A percentile compares a stretch with the other conserved stretches of the same genome.
phyloP scores from a whole-genome alignment of 53 echinoderm and acorn worm genomes.

The Echinarachnius parma region DNA sequence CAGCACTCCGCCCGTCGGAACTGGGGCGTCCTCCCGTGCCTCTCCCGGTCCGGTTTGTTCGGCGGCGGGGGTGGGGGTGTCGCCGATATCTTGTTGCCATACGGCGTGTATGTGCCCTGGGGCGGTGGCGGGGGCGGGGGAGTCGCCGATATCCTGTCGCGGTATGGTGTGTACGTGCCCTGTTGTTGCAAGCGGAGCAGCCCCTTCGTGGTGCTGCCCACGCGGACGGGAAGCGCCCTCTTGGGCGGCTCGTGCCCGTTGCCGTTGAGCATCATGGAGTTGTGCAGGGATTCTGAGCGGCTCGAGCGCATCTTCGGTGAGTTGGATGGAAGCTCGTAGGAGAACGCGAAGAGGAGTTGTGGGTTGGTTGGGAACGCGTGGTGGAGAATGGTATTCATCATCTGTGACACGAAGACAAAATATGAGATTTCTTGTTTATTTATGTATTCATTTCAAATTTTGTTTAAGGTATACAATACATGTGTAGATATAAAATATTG shows the following conservation, averaged over 20 bases:
- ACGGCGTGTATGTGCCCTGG: constrained; percentile 48
- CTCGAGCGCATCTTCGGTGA: constrained; percentile 37
- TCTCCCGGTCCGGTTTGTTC: constrained; percentile 58
- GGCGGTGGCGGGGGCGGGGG: no score
- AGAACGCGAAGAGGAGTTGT: constrained; percentile 89
- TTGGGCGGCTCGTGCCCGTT: constrained; percentile 33
- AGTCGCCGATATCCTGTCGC: no score
- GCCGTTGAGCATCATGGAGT: constrained; percentile 22
- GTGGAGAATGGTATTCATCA: constrained; percentile 87
- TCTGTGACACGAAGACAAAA: no score
- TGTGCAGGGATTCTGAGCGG: constrained; percentile 21
- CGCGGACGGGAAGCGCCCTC: constrained; percentile 36
- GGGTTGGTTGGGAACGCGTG: constrained; percentile 84
- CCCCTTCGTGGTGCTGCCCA: constrained; percentile 38
- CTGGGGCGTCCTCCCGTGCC: constrained; percentile 76
- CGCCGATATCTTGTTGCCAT: constrained; percentile 19
- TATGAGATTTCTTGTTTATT: no score
- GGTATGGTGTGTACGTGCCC: no score
- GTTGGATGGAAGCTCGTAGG: constrained; percentile 68
- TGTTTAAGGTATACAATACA: no score
- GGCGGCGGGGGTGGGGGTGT: constrained; percentile 66
- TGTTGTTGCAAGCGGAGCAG: no score
- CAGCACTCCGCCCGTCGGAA: constrained; percentile 72
- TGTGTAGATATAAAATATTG: no score
- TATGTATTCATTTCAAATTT: no score